Conservation (phyloP, 1,140 invertebrate species). For the Drosophila lowei region DNA sequence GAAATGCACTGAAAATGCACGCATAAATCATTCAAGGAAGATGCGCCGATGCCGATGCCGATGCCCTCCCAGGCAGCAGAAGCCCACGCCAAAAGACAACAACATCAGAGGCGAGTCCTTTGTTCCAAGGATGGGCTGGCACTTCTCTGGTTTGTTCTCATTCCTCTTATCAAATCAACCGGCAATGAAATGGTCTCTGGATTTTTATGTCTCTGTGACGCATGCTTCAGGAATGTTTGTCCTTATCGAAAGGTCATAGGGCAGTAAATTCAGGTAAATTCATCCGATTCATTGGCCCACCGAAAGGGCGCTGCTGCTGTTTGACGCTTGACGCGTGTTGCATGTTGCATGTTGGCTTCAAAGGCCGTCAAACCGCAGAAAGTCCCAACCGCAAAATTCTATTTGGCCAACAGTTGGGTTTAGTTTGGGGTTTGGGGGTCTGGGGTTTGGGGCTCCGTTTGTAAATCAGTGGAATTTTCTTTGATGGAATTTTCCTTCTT, state of each 20-base stretch:
- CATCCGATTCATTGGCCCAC: too few relatives aligned
- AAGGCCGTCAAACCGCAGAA: constrained; percentile 46
- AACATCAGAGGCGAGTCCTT: constrained; percentile 29
- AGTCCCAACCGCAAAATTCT: constrained; percentile 67
- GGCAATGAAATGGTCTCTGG: constrained; percentile 25
- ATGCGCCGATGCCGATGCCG: neutral
- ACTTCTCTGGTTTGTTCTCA: constrained; percentile 8
- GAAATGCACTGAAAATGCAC: constrained; percentile 33
- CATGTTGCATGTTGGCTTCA: constrained; percentile 16
- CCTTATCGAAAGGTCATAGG: constrained; percentile 18
- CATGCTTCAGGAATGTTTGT: constrained; percentile 52
- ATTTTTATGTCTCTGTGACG: constrained; percentile 42
- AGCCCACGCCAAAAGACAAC: constrained; percentile 34
- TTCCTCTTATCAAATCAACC: constrained; percentile 26
- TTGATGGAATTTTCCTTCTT: constrained; percentile 6
- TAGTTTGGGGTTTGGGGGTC: too few relatives aligned
- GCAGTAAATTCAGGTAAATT: neutral
- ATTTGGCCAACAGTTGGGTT: constrained; percentile 42
- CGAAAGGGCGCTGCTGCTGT: constrained; percentile 2
- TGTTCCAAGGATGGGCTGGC: constrained; percentile 34
- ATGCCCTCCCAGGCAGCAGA: constrained; percentile 18
- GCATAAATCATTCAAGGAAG: constrained; percentile 61
- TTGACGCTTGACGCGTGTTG: too few relatives aligned
- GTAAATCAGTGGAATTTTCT: too few relatives aligned
- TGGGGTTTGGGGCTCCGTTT: too few relatives aligned